Evolutionary conservation across 2,797 vertebrate genomes (phyloP).

Genomic region (Leuciscus waleckii): DNA sequence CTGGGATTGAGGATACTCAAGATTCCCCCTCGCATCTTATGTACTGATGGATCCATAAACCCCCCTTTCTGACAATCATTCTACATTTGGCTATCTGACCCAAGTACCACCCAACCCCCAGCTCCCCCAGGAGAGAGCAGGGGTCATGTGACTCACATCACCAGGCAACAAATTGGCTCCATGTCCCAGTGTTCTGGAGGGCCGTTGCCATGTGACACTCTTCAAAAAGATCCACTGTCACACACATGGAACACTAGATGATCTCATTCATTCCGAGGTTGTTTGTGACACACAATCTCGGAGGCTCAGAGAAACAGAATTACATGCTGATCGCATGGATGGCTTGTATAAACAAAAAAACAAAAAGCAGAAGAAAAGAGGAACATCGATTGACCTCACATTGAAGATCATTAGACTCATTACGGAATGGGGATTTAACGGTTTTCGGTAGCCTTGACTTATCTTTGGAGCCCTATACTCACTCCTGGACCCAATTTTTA

Average conservation of each 20-base stretch:
- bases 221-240: constrained; percentile 29
- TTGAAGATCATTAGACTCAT: constrained; percentile 55
- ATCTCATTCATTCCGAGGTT: constrained; percentile 42
- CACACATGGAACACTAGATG: constrained; percentile 25
- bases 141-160: constrained; percentile 69
- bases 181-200: constrained; percentile 38
- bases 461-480: constrained; percentile 34
- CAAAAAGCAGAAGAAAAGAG: constrained; percentile 26
- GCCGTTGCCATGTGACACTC: constrained; percentile 49
- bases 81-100: constrained; percentile 73
- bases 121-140: constrained; percentile 59
- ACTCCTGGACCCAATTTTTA: constrained; percentile 22
- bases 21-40: background rate
- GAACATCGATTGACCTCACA: constrained; percentile 45
- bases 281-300: constrained; percentile 43
- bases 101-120: constrained; percentile 48
- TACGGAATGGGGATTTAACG: constrained; percentile 45
- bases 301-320: constrained; percentile 32
- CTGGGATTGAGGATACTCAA: constrained; percentile 47
- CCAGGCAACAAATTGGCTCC: constrained; percentile 70
- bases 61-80: constrained; percentile 64
- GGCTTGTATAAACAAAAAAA: constrained; percentile 8
- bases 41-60: constrained; percentile 25
- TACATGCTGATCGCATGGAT: constrained; percentile 10
- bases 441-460: constrained; percentile 43